Base-by-base conservation (phyloP, 2,113 vertebrate genomes). In the Pelmatolapia mariae region DNA sequence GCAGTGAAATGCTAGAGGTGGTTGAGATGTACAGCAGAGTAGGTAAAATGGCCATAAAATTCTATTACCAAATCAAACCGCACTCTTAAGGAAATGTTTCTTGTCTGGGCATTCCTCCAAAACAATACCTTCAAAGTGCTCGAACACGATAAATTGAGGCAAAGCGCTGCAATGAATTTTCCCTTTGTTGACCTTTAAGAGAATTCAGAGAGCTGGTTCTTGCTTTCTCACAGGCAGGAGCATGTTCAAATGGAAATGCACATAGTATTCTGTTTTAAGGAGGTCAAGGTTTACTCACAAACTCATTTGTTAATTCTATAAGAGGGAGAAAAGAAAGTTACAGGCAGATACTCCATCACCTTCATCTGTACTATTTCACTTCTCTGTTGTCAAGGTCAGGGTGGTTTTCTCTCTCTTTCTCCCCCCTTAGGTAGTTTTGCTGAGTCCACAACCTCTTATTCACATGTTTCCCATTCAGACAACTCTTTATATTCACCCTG, bases 51-150 rank as follows among this genome's bases (percentile, higher is more conserved):
- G n/a, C 87, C 83, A 92, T 94, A 91, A 93, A 93, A 93, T 91
- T 92, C 91, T 93, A 94, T 94, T 91, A 92, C 89, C 90, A 94
- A 95, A 94, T 93, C 92, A 94, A 92, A 92, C 91, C 24, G 29
- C 89, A 91, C 91, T 92, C 89, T 92, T 94, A 93, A 90, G 87
- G 89, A 94, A 92, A 90, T 87, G 87, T 87, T 91, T 93, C 86
- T 68, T 53, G 86, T 93, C 93, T 91, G 93, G 92, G 93, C 93
- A 86, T 86, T 63, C 47, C 78, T 95, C 95, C 93, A 94, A 94
- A 92, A 93, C 91, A 95, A 95, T 94, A 94, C 91, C 87, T 90
- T 56, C 90, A 91, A 95, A 94, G 92, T 92, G 92, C 88, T 86
- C 24, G 5, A 73, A 80, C 33, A 83, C 86, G 36, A 91, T 93